Base-by-base conservation (phyloP, 2,113 vertebrate genomes). In the Zosterops hypoxanthus region DNA sequence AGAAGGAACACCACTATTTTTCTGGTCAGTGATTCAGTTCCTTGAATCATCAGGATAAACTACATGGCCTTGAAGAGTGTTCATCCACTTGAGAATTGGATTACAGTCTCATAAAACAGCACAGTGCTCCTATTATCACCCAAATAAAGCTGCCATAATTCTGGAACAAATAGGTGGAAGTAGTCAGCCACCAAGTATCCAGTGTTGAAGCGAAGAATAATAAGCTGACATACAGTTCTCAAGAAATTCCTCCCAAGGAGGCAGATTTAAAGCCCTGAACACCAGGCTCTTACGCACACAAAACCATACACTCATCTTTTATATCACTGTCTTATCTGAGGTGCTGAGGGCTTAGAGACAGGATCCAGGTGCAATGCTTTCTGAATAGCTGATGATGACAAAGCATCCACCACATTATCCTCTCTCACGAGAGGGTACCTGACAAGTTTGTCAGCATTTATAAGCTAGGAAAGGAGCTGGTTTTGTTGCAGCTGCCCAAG, bases 101-200 rank as follows among this genome's bases (percentile, higher is more conserved):
- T 98, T 96, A 96, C 81, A 55, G 20, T 71, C 75, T 94, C 95
- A 90, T 93, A 94, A 97, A 97, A 81, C 86, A 95, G 71, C 80
- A 87, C 82, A 78, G 42, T 5, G 11, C 79, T 92, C 87, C 84
- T 94, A 78, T 97, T 95, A 96, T 91, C 91, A 88, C 93, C 88
- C 89, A 94, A 96, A 89, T 92, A 97, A 97, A 97, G 75, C 86
- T 94, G 88, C 97, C 86, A 82, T 66, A 94, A 92, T 90, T 82
- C 92, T 90, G 78, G 94, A 97, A 98, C 92, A 95, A 96, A 96
- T 56, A 97, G 83, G 82, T 91, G 76, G 73, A 93, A 90, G 91
- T 50, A 91, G 86, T 70, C 81, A 95, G 52, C 88, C 94, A 79
- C 86, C 6, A 8, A 60, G 63, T 80, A 93, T 61, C 24, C 56